Conservation (phyloP, 2,113 vertebrate species). For the Polyodon spathula region DNA sequence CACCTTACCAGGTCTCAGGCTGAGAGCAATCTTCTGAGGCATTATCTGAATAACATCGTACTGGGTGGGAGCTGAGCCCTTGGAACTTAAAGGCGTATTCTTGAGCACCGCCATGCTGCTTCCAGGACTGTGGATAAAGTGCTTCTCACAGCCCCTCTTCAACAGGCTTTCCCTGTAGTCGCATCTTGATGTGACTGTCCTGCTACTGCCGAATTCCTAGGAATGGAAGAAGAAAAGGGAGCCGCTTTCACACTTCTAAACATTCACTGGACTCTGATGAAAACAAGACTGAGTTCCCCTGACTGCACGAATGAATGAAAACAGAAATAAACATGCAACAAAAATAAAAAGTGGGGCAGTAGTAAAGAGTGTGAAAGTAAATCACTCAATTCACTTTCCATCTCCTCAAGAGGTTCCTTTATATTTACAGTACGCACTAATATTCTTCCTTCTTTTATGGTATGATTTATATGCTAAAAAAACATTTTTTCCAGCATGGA, state of each 20-base stretch:
- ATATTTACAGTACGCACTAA: too few species aligned
- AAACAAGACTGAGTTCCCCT: too few species aligned
- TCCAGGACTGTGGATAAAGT: conserved; percentile 63
- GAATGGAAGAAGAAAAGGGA: background rate
- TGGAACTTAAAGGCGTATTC: conserved; percentile 69
- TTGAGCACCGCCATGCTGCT: conserved; percentile 56
- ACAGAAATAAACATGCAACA: too few species aligned
- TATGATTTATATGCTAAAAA: too few species aligned
- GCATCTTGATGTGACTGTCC: conserved; percentile 69
- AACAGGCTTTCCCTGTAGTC: conserved; percentile 73
- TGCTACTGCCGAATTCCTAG: conserved; percentile 68
- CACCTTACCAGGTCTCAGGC: conserved; percentile 75
- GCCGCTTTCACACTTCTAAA: background rate
- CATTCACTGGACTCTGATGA: too few species aligned
- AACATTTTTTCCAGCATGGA: too few species aligned
- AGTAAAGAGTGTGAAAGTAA: too few species aligned
- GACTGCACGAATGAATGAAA: too few species aligned
- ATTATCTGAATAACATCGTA: conserved; percentile 75
- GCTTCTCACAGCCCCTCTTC: conserved; percentile 57
- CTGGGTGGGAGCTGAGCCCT: conserved; percentile 57
- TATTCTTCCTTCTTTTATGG: too few species aligned
- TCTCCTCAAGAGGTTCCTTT: too few species aligned
- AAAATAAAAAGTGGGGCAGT: too few species aligned
- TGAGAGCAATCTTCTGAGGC: conserved; percentile 76
- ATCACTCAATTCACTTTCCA: too few species aligned